These are phyloP conservation scores for Drosophila littoralis DNA, from an alignment of 1,140 invertebrate genomes.

Conservation along the genomic window DNA sequence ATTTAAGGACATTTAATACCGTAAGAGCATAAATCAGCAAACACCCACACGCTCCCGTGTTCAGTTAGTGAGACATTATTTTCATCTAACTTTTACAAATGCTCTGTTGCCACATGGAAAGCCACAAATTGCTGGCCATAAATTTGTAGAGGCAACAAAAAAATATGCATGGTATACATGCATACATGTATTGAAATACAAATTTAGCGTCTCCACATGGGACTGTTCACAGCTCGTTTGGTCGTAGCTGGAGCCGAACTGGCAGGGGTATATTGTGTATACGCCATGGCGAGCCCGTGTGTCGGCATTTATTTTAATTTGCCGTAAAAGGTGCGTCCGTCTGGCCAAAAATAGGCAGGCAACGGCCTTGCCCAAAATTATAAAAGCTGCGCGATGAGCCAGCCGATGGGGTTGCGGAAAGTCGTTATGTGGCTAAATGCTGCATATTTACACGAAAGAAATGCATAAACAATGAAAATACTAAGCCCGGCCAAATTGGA, in stretches of 20 bases:
- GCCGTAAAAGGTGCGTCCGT: conserved; percentile 33
- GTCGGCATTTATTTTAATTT: conserved; percentile 70
- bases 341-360: conserved; percentile 68
- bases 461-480: conserved; percentile 63
- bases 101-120: conserved; percentile 17
- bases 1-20: not conserved
- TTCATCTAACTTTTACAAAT: conserved; percentile 8
- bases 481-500: conserved; percentile 33
- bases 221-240: conserved; percentile 71
- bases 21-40: conserved; percentile 6
- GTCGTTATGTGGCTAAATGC: conserved; percentile 18
- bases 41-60: conserved; percentile 1
- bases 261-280: conserved; percentile 64
- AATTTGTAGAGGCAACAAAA: conserved; percentile 46
- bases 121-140: conserved; percentile 49
- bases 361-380: conserved; percentile 71
- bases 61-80: conserved; percentile 17
- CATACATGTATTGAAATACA: conserved; percentile 52
- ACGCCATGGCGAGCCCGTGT: conserved; percentile 56
- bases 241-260: conserved; percentile 10
- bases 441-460: conserved; percentile 75
- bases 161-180: not conserved
- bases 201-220: conserved; percentile 49
- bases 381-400: conserved; percentile 18
- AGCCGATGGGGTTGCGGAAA: not conserved